Evolutionary conservation across 2,888 invertebrate species (phyloP).

Genomic region (Epicampocera succincta): DNA sequence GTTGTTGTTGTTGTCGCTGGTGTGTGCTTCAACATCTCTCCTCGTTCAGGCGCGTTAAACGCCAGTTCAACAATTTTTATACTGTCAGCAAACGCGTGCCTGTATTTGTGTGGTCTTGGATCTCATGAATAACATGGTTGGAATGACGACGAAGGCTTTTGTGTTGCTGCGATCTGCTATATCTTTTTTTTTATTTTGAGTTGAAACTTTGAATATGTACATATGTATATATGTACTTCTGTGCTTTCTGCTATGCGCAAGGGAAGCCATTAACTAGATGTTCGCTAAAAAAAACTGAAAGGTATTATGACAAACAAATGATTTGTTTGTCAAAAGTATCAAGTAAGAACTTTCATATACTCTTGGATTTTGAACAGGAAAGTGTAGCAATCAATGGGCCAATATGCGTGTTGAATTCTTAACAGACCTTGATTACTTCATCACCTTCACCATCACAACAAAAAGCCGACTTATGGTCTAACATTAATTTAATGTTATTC

Average conservation of each 20-base stretch:
- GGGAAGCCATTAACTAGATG: slow-evolving; percentile 39
- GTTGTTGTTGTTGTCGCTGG: slow-evolving; percentile 38
- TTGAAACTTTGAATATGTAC: slow-evolving; percentile 27
- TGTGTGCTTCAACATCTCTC: slow-evolving; percentile 78
- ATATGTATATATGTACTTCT: no score
- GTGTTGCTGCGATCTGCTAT: slow-evolving; percentile 70
- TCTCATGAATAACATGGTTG: slow-evolving; percentile 69
- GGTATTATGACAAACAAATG: neutral
- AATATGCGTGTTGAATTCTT: no score
- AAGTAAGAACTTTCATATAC: no score
- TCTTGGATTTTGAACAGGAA: no score
- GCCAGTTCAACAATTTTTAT: slow-evolving; percentile 82
- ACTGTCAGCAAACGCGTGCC: slow-evolving; percentile 82
- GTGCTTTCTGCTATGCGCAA: slow-evolving; percentile 32
- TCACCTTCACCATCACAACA: no score
- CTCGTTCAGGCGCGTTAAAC: slow-evolving; percentile 81
- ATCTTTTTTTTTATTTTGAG: slow-evolving; percentile 31
- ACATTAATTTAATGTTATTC: no score
- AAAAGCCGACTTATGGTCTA: no score
- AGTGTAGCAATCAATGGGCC: no score
- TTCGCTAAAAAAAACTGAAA: slow-evolving; percentile 12
- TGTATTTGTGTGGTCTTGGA: slow-evolving; percentile 82
- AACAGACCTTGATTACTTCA: no score
- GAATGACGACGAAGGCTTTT: slow-evolving; percentile 70
- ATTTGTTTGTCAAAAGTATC: neutral